Base-by-base conservation (phyloP, 2,888 invertebrate species). In the Andrena trimmerana region DNA sequence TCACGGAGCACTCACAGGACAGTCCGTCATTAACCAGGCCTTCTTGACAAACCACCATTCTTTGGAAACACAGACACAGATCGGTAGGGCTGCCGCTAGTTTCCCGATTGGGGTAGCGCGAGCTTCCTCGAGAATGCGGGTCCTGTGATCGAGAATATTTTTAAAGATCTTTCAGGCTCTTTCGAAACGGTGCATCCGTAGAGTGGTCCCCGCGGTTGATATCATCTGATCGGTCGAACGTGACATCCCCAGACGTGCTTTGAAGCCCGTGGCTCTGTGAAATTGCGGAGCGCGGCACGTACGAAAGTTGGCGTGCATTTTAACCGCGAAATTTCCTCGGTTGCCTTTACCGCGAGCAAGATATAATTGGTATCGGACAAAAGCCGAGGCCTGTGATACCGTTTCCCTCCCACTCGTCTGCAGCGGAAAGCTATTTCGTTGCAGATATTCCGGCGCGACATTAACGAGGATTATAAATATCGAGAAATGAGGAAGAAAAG, bases 381-480 rank as follows among this genome's bases (percentile, higher is more conserved):
- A 60, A 50, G 50, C 8, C 27, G n/a, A 42, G 42, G 27, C 5
- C 8, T 20, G 20, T 27, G 57, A 8, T 48, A 33, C 50, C 36
- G 59, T 60, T 52, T 71, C 16, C n/a, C 42, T 7, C 8, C 66
- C 36, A 54, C 42, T 68, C 73, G 60, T 20, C 77, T 71, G 59
- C 71, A 50, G 75, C 63, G 20, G 68, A 52, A 74, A 60, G 27
- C 50, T 24, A 68, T 81, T 76, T 50, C 76, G 13, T 29, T 57
- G 52, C 27, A 20, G 63, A 59, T 59, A 57, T 54, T 42, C 31
- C 59, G 31, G 42, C 10, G 24, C 42, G 80, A 82, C 82, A 52
- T 85, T 84, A 87, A 86, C 78, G 80, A 83, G 81, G 71, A 86
- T 79, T 80, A 81, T 84, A 86, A 87, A 87, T 81, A 81, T 86